phyloP scores from a whole-genome alignment of 2,888 invertebrate genomes.

The Nymphalis urticae region DNA sequence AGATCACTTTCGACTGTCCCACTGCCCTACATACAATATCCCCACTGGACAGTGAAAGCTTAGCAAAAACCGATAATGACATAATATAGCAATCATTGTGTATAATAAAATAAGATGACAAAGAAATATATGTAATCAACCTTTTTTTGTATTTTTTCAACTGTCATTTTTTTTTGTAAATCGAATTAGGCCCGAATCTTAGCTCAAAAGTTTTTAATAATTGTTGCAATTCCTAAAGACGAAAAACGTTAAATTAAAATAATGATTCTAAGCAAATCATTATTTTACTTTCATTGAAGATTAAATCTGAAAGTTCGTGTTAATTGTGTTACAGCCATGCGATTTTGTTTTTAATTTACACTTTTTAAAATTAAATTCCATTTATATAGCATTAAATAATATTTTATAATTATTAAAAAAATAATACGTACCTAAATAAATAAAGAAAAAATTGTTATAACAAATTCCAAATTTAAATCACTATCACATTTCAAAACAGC shows the following conservation, averaged over 20 bases:
- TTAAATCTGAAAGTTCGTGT: background rate
- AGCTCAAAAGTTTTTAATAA: too few species aligned
- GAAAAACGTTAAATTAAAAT: too few species aligned
- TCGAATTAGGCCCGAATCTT: too few species aligned
- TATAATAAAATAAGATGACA: slow-evolving; percentile 1
- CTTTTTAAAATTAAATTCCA: background rate
- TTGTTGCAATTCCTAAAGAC: too few species aligned
- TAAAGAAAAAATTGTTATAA: slow-evolving; percentile 18
- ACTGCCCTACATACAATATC: slow-evolving; percentile 54
- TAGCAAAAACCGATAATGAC: slow-evolving; percentile 59
- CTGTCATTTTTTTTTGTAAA: too few species aligned
- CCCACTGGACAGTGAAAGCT: slow-evolving; percentile 58
- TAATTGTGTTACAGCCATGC: background rate
- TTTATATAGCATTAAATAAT: background rate
- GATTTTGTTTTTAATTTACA: background rate
- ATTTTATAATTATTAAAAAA: background rate
- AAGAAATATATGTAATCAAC: background rate
- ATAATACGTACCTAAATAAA: slow-evolving; percentile 44
- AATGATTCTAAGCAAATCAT: background rate
- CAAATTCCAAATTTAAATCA: slow-evolving; percentile 30
- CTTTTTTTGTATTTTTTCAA: too few species aligned
- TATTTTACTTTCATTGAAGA: background rate
- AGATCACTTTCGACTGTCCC: slow-evolving; percentile 59
- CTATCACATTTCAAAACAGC: slow-evolving; percentile 42
- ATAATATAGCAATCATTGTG: slow-evolving; percentile 51